A percentile compares a stretch with the other conserved stretches of the same genome.
These are phyloP conservation scores for Laterallus jamaicensis DNA, from an alignment of 2,113 vertebrate species.

Conservation along the genomic window DNA sequence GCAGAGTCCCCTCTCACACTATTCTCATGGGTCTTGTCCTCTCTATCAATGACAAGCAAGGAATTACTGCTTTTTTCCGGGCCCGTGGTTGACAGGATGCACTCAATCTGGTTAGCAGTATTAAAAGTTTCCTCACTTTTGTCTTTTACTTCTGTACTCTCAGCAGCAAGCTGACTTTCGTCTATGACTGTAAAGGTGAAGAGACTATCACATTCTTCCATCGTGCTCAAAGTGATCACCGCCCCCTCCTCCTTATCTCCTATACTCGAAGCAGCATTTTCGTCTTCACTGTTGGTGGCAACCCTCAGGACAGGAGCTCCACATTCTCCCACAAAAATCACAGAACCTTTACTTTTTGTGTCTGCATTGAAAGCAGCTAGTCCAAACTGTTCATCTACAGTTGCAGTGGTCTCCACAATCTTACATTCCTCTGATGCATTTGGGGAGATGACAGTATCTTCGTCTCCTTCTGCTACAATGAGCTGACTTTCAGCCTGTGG, in stretches of 20 bases:
- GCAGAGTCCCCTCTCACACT: background rate
- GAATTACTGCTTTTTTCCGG: background rate
- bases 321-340: slow-evolving; percentile 8
- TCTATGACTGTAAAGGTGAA: background rate
- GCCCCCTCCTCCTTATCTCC: background rate
- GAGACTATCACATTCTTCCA: slow-evolving; percentile 11
- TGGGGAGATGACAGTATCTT: slow-evolving; percentile 49
- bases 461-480: background rate
- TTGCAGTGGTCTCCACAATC: background rate
- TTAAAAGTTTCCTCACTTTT: background rate
- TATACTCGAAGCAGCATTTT: background rate
- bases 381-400: background rate
- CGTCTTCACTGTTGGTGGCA: background rate
- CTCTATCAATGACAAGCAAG: background rate
- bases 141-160: background rate
- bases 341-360: background rate
- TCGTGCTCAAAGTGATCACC: background rate
- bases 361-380: background rate
- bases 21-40: background rate
- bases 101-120: slow-evolving; percentile 3
- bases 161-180: background rate
- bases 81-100: background rate
- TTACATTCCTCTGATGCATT: slow-evolving; percentile 59
- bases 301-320: slow-evolving; percentile 45
- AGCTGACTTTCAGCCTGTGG: slow-evolving; percentile 37